phyloP scores from a whole-genome alignment of 1,140 invertebrate species.

The Penaeus vannamei region DNA sequence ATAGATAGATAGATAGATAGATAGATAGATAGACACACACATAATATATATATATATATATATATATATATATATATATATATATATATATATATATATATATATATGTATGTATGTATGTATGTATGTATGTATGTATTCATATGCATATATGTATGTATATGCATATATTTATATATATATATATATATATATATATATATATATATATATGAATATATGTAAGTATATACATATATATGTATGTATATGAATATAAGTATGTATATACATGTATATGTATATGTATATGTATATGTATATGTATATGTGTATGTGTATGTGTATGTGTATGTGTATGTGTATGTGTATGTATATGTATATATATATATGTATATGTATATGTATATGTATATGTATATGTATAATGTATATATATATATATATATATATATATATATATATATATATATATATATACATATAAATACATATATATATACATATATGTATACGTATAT shows the following conservation, averaged over 20 bases:
- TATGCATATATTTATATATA: constrained; percentile 9
- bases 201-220: background rate
- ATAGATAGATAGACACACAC: background rate
- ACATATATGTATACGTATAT: constrained; percentile 38
- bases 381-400: too few relatives aligned
- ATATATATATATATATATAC: background rate
- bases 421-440: constrained; percentile 4
- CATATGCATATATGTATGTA: constrained; percentile 36
- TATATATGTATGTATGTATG: background rate
- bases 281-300: constrained; percentile 42
- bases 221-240: background rate
- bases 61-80: background rate
- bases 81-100: background rate
- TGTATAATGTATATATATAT: too few relatives aligned
- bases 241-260: background rate
- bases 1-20: background rate
- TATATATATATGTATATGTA: constrained; percentile 27
- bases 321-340: constrained; percentile 36
- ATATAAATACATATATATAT: constrained; percentile 1
- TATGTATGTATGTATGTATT: constrained; percentile 36
- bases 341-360: constrained; percentile 12
- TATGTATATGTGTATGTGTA: constrained; percentile 2
- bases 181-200: background rate
- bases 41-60: background rate
- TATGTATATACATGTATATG: constrained; percentile 36